phyloP scores from a whole-genome alignment of 1,140 invertebrate species.

The Choristoneura fumiferana region DNA sequence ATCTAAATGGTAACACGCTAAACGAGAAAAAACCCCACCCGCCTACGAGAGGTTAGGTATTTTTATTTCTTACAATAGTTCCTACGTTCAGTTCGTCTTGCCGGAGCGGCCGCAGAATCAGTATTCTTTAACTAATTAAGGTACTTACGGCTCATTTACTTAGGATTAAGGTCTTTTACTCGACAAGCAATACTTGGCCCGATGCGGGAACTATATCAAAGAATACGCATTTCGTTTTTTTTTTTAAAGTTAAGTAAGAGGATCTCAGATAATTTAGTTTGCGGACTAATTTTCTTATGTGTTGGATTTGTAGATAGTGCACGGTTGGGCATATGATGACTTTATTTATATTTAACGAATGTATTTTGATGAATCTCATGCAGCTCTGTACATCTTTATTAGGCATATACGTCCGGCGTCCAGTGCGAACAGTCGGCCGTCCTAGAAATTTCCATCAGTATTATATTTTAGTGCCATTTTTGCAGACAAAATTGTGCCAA shows the following conservation, averaged over 20 bases:
- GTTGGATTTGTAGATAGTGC: conserved; percentile 47
- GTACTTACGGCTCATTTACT: conserved; percentile 35
- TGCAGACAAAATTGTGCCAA: conserved; percentile 26
- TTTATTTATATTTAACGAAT: conserved; percentile 47
- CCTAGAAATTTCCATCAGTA: conserved; percentile 32
- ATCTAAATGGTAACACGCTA: conserved; percentile 79
- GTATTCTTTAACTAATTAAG: conserved; percentile 39
- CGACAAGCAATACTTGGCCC: conserved; percentile 42
- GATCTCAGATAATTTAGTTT: conserved; percentile 75
- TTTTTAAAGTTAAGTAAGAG: conserved; percentile 51
- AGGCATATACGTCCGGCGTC: conserved; percentile 35
- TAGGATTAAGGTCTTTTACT: conserved; percentile 41
- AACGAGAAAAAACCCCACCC: conserved; percentile 31
- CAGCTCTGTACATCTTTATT: conserved; percentile 57
- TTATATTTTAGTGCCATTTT: conserved; percentile 54
- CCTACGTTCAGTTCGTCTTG: conserved; percentile 48
- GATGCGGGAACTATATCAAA: conserved; percentile 42
- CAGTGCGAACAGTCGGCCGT: conserved; percentile 14
- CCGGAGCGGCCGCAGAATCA: conserved; percentile 28
- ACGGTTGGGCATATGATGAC: conserved; percentile 19
- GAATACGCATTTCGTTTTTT: conserved; percentile 48
- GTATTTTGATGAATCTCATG: conserved; percentile 56
- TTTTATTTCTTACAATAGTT: conserved; percentile 56
- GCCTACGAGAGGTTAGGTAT: conserved; percentile 34
- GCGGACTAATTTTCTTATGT: conserved; percentile 47